Conservation (phyloP, 2,888 invertebrate species). For the Meta bourneti region DNA sequence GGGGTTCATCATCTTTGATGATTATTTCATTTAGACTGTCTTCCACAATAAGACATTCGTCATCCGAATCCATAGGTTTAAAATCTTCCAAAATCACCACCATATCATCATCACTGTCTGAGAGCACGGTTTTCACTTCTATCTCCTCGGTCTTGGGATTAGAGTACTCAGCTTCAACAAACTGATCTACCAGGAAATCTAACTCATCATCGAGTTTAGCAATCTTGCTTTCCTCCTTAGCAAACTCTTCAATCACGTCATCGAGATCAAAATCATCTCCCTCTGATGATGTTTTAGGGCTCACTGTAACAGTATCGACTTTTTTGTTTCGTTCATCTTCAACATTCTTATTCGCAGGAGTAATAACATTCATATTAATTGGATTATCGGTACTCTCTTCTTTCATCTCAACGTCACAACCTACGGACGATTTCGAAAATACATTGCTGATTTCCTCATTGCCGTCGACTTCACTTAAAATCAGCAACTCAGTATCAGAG, state of each 20-base stretch:
- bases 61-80: slow-evolving; percentile 41
- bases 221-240: slow-evolving; percentile 9
- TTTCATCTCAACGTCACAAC: too few relatives aligned
- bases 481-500: too few relatives aligned
- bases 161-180: slow-evolving; percentile 2
- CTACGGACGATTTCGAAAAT: too few relatives aligned
- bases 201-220: slow-evolving; percentile 23
- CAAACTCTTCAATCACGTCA: slow-evolving; percentile 11
- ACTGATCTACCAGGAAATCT: slow-evolving; percentile 22
- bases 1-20: background rate
- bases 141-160: background rate
- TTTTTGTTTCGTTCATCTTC: background rate
- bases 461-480: too few relatives aligned
- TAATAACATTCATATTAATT: too few relatives aligned
- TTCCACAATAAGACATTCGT: slow-evolving; percentile 58
- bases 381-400: too few relatives aligned
- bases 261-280: slow-evolving; percentile 16
- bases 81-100: slow-evolving; percentile 39
- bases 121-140: background rate
- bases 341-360: background rate
- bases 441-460: too few relatives aligned
- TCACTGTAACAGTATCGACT: background rate
- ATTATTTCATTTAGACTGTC: background rate
- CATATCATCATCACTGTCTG: slow-evolving; percentile 40
- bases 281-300: background rate